phyloP scores from a whole-genome alignment of 2,797 vertebrate genomes.

The Picus viridis region DNA sequence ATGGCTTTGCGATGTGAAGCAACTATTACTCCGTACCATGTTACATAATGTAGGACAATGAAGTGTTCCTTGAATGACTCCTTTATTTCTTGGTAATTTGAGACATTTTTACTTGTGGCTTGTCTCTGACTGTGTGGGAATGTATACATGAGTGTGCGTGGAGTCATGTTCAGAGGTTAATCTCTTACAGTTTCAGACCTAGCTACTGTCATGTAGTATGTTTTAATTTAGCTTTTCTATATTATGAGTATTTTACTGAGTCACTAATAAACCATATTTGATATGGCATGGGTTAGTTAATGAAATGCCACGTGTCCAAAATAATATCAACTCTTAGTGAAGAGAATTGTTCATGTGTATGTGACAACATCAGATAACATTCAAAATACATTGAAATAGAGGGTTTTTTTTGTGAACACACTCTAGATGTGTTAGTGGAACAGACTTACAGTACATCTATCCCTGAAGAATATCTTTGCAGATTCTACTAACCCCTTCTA shows the following conservation, averaged over 20 bases:
- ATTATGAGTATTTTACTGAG: not conserved
- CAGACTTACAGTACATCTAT: not conserved
- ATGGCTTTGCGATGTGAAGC: constrained; percentile 60
- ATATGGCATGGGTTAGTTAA: not conserved
- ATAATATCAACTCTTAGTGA: not conserved
- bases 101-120: constrained; percentile 54
- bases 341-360: not conserved
- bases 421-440: not conserved
- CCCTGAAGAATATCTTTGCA: not conserved
- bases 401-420: not conserved
- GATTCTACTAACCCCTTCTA: not conserved
- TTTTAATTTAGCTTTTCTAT: not conserved
- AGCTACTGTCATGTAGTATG: not conserved
- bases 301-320: not conserved
- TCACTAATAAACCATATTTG: not conserved
- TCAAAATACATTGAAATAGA: not conserved
- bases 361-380: not conserved
- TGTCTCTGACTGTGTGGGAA: constrained; percentile 44
- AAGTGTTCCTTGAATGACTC: constrained; percentile 54
- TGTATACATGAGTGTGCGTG: not conserved
- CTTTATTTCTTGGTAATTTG: constrained; percentile 71
- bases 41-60: constrained; percentile 34
- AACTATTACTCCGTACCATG: constrained; percentile 28
- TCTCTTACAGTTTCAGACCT: not conserved
- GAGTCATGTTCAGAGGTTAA: not conserved